A percentile compares a stretch with the other conserved stretches of the same genome.
These are phyloP conservation scores for Trichosurus vulpecula DNA, from an alignment of 2,797 vertebrate genomes.

Conservation along the genomic window DNA sequence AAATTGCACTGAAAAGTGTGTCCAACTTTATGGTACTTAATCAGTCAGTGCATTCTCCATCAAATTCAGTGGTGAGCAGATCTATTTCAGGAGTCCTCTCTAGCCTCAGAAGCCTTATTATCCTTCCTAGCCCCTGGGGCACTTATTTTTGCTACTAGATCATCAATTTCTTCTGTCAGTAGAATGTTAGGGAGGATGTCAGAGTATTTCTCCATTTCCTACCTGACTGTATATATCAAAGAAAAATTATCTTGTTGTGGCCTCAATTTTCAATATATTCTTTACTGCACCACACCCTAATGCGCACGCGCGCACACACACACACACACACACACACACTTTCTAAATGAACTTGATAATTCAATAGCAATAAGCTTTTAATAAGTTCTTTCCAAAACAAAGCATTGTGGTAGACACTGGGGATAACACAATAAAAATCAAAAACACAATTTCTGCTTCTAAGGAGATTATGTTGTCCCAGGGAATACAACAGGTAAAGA, in stretches of 20 bases:
- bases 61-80: conserved; percentile 59
- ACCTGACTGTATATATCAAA: not conserved
- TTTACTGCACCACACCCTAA: conserved; percentile 27
- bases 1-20: conserved; percentile 74
- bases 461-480: not conserved
- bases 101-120: conserved; percentile 71
- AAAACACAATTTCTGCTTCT: not conserved
- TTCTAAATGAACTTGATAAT: conserved; percentile 41
- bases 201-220: conserved; percentile 42
- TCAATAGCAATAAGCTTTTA: not conserved
- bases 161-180: conserved; percentile 71
- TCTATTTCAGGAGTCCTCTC: conserved; percentile 49
- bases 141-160: conserved; percentile 63
- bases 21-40: conserved; percentile 59
- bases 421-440: not conserved
- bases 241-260: not conserved
- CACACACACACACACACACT: conserved; percentile 16
- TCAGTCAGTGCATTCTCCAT: conserved; percentile 60
- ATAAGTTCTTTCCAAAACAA: not conserved
- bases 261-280: conserved; percentile 22
- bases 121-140: conserved; percentile 58
- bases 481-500: not conserved
- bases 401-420: not conserved
- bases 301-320: not conserved
- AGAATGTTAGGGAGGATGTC: not conserved